Percentiles rank a stretch among this genome's conserved stretches.
Evolutionary conservation across 1,140 invertebrate species (phyloP).

Genomic region (Manduca sexta): DNA sequence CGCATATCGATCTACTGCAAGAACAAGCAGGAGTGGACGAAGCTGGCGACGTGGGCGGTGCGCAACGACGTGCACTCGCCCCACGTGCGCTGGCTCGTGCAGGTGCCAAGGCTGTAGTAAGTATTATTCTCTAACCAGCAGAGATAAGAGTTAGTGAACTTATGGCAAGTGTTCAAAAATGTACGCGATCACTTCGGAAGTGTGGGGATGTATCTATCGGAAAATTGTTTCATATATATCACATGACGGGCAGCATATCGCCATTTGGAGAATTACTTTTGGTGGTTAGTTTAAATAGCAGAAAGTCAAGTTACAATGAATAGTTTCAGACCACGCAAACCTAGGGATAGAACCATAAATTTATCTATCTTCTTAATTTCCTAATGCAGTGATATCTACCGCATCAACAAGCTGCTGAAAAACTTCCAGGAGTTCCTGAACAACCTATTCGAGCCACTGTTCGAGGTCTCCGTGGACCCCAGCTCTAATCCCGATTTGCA

Average conservation of each 20-base stretch:
- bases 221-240: no score
- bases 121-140: conserved; percentile 67
- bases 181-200: no score
- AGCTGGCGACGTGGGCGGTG: conserved; percentile 96
- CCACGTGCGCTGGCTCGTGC: conserved; percentile 97
- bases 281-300: no score
- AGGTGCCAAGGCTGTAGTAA: conserved; percentile 96
- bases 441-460: conserved; percentile 97
- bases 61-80: conserved; percentile 91
- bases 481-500: conserved; percentile 94
- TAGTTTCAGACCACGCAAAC: no score
- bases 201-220: no score
- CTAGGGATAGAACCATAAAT: no score
- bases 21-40: conserved; percentile 95
- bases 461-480: conserved; percentile 96
- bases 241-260: no score
- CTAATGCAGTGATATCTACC: conserved; percentile 92
- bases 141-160: no score
- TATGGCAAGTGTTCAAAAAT: no score
- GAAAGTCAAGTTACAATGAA: no score
- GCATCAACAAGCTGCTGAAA: conserved; percentile 93
- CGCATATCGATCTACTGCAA: conserved; percentile 98
- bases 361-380: no score
- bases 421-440: conserved; percentile 97
- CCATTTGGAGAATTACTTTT: no score